Percentiles rank a stretch among this genome's conserved stretches.
Conservation (phyloP, 2,113 vertebrate genomes). For the Callithrix jacchus region DNA sequence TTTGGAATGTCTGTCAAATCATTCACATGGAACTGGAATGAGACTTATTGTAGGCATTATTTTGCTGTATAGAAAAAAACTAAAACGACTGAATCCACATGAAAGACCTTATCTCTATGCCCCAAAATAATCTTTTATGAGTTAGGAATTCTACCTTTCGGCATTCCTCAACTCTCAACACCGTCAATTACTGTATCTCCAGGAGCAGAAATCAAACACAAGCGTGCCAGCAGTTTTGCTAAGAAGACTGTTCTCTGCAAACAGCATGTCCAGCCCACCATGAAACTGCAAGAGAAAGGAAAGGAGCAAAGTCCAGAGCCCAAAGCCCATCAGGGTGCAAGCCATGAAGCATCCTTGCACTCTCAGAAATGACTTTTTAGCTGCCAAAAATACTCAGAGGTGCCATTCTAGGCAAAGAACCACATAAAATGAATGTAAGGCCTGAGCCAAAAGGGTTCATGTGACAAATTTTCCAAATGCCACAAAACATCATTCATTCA, state of each 20-base stretch:
- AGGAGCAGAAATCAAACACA: neutral
- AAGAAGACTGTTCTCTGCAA: neutral
- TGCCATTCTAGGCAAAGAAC: neutral
- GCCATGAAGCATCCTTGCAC: neutral
- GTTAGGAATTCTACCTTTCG: neutral
- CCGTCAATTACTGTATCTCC: neutral
- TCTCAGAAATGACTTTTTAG: neutral
- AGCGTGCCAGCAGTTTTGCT: neutral
- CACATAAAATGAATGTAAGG: conserved; percentile 54
- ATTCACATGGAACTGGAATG: neutral
- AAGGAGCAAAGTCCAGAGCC: neutral
- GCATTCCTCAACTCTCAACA: neutral
- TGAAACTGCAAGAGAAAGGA: neutral
- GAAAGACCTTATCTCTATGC: neutral
- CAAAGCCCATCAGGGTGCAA: neutral
- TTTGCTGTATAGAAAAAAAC: neutral
- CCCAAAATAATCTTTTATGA: neutral
- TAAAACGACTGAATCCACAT: neutral
- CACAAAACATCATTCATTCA: conserved; percentile 72
- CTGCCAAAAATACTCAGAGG: conserved; percentile 9
- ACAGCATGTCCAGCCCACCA: no score
- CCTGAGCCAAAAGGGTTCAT: conserved; percentile 61
- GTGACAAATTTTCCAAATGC: conserved; percentile 71
- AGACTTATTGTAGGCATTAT: neutral
- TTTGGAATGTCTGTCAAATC: neutral